Evolutionary conservation across 2,888 invertebrate species (phyloP).

Genomic region (Euspilapteryx auroguttella): DNA sequence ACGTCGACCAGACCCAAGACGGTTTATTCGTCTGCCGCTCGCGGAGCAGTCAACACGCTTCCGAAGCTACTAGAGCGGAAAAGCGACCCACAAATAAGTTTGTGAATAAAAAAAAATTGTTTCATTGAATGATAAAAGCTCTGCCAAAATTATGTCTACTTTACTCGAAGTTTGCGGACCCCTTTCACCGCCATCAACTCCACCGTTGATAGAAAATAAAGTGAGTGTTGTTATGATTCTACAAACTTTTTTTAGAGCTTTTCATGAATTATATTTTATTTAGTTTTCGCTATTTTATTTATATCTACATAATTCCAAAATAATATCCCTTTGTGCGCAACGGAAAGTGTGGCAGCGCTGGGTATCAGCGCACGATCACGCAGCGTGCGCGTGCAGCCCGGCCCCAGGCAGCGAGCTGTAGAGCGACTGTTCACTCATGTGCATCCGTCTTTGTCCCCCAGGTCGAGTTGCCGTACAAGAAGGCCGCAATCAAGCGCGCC

Average conservation of each 20-base stretch:
- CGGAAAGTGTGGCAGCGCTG: constrained; percentile 31
- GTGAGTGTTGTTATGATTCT: constrained; percentile 32
- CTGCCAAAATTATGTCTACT: constrained; percentile 35
- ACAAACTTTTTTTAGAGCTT: constrained; percentile 1
- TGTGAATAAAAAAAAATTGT: constrained; percentile 47
- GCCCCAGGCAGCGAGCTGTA: background rate
- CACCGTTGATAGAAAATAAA: constrained; percentile 65
- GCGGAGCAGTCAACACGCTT: constrained; percentile 35
- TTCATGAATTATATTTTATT: background rate
- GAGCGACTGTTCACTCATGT: constrained; percentile 46
- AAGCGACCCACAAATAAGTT: constrained; percentile 41
- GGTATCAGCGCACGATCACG: constrained; percentile 29
- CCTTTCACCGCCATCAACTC: constrained; percentile 73
- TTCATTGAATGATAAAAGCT: constrained; percentile 30
- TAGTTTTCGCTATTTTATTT: background rate
- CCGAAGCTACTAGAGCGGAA: too few relatives aligned
- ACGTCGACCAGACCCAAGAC: constrained; percentile 31
- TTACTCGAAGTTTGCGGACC: constrained; percentile 51
- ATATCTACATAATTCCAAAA: too few relatives aligned
- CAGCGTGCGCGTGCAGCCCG: constrained; percentile 32
- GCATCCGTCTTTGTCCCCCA: constrained; percentile 41
- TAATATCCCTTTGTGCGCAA: constrained; percentile 41
- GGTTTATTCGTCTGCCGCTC: constrained; percentile 55
- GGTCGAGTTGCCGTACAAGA: constrained; percentile 45
- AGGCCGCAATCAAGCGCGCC: constrained; percentile 35